These are phyloP conservation scores for Myopa tessellatipennis DNA, from an alignment of 2,888 invertebrate genomes.

Conservation along the genomic window DNA sequence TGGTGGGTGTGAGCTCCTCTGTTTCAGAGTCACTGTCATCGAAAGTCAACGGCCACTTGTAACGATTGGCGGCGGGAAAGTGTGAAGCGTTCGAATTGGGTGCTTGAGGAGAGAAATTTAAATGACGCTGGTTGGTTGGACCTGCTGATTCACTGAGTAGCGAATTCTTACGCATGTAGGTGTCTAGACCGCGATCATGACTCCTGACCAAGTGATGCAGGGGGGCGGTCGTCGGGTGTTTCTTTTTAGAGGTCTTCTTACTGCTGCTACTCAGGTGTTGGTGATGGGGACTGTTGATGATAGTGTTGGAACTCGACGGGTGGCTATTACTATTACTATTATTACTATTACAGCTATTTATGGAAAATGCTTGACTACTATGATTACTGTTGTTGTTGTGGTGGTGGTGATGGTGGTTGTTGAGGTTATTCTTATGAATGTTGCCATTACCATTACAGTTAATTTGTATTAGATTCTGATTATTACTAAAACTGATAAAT, in stretches of 20 bases:
- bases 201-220: conserved; percentile 56
- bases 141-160: conserved; percentile 9
- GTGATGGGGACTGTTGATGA: conserved; percentile 44
- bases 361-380: conserved; percentile 39
- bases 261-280: conserved; percentile 37
- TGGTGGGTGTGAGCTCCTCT: conserved; percentile 55
- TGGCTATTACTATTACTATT: conserved; percentile 42
- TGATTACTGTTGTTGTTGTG: conserved; percentile 39
- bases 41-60: conserved; percentile 22
- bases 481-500: conserved; percentile 40
- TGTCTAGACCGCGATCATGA: conserved; percentile 65
- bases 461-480: conserved; percentile 42
- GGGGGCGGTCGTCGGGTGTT: conserved; percentile 40
- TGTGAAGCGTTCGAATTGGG: not conserved
- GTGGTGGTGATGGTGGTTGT: conserved; percentile 37
- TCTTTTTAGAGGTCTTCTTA: conserved; percentile 42
- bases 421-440: conserved; percentile 44
- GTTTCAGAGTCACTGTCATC: conserved; percentile 56
- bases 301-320: conserved; percentile 41
- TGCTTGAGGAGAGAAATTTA: conserved; percentile 19
- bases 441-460: conserved; percentile 45
- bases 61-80: conserved; percentile 11
- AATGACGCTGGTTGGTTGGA: not conserved
- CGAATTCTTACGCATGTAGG: conserved; percentile 44
- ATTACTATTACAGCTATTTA: conserved; percentile 46